Evolutionary conservation across 2,113 vertebrate species (phyloP), one percentile per base, ranked within the genome.

Genomic region (Brachyhypopomus occidentalis): DNA sequence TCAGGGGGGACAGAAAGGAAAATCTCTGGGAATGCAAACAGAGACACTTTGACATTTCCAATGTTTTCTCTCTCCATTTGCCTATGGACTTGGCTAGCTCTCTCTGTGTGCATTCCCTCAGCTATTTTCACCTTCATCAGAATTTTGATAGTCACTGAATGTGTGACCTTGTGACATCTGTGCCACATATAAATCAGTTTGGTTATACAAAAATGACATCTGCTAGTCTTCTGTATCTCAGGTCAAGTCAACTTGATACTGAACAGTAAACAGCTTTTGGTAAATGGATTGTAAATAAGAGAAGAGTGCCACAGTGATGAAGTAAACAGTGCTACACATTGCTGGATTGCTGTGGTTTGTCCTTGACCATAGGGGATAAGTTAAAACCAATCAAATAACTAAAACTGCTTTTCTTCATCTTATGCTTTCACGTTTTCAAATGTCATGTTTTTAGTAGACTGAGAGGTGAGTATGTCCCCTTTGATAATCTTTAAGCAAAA

Each of bases 41-140:
- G 63, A 86, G 69, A 56, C 74, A 59, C 62, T 85, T 64, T 88
- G 86, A 86, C 80, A 88, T 83, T 86, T 89, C 77, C 27, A 83
- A 83, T 84, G 56, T 86, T 69, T 48, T 56, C 56, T 81, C 82
- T 81, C 59, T 81, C 56, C 48, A 72, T 66, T 83, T 67, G 72
- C 62, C 81, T 62, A 58, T 52, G 59, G 67, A 66, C 62, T 74
- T 78, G 17, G 19, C 41, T 36, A 80, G 83, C 45, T 80, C 66
- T 72, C 7, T 8, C 41, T 41, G 36, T 67, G 66, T 5, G 5
- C 8, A 38, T 72, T 72, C 55, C 27, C 78, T 72, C 30, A 12
- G 72, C 38, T 70, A 34, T 55, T 84, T 72, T 30, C 56, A 25
- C n/a, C 70, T 72, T 70, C 34, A 75, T 71, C 52, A 70, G 86